Percentiles rank a stretch among this genome's conserved stretches.
These are phyloP conservation scores for Malurus elegans DNA, from an alignment of 2,113 vertebrate genomes.

Conservation along the genomic window DNA sequence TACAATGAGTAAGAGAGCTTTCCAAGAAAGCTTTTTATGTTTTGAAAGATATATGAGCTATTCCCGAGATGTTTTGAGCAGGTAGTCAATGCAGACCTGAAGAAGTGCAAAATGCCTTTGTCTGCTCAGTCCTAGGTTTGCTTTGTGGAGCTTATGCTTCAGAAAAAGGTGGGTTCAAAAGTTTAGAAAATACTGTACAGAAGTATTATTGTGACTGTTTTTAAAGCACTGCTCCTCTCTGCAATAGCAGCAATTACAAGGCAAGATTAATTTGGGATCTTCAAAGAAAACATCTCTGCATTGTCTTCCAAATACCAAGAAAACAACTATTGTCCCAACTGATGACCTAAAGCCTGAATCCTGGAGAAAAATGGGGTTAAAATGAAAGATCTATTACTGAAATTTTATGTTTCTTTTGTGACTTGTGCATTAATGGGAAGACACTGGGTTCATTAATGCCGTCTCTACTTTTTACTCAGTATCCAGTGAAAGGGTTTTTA, in stretches of 20 bases:
- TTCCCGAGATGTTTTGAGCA: neutral
- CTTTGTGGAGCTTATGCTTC: neutral
- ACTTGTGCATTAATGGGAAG: neutral
- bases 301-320: neutral
- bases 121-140: neutral
- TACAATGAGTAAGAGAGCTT: neutral
- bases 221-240: neutral
- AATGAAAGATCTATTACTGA: neutral
- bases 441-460: neutral
- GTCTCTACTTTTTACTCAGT: neutral
- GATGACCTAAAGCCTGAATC: neutral
- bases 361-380: neutral
- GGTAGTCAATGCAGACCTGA: neutral
- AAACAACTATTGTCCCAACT: neutral
- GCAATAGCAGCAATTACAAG: neutral
- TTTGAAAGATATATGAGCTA: neutral
- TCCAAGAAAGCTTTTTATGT: constrained; percentile 5
- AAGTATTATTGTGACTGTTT: neutral
- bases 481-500: neutral
- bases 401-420: neutral
- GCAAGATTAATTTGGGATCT: neutral
- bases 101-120: neutral
- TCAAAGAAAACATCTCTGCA: neutral
- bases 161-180: neutral
- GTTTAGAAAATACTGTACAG: neutral